Evolutionary conservation across 92 coral and sea anemone species (phyloP), one percentile per base, ranked within the genome.

Genomic region (Phenganax stokvisi): DNA sequence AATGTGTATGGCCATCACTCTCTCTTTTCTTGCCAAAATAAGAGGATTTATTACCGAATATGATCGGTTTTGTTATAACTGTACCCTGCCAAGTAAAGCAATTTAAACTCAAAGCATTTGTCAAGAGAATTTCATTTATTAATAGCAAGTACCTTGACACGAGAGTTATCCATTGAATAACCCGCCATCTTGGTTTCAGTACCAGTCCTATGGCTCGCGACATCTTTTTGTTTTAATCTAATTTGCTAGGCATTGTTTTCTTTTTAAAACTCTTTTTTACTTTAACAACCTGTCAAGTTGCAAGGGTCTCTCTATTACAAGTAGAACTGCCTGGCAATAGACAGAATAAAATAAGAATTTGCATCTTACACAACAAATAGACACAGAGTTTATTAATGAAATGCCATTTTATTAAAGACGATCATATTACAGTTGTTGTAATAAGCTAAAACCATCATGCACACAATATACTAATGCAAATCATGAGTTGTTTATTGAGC

Each of bases 11-110:
- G 0, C 98, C 98, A 88, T 94, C 98, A 12, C 87, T 76, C 76
- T 94, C 98, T 8, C 98, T 89, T 81, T 94, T 94, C 87, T 94
- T 94, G 69, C 98, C 98, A 82, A 94, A 94, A 84, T 94, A 94
- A 69, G 90, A 92, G 56, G 98, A 94, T 15, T 92, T 88, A 85
- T 94, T 94, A 47, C 98, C 98, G 86, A 90, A 94, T 56, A 94
- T 86, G 27, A 94, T 87, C 29, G 97, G 92, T 63, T 94, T 94
- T 52, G 91, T 89, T 57, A 92, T 72, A 53, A 89, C 89, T 13
- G 92, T 89, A 74, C 98, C 98, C 98, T 94, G 87, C 0, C 15
- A 20, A 77, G 54, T 74, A 56, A 72, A 31, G 53, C 54, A 67
- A 57, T 56, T 17, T 63, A 13, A 3, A 6, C 57, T 51, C 55